Evolutionary conservation across 2,113 vertebrate species (phyloP), one percentile per base, ranked within the genome.

Genomic region (Takifugu bimaculatus): DNA sequence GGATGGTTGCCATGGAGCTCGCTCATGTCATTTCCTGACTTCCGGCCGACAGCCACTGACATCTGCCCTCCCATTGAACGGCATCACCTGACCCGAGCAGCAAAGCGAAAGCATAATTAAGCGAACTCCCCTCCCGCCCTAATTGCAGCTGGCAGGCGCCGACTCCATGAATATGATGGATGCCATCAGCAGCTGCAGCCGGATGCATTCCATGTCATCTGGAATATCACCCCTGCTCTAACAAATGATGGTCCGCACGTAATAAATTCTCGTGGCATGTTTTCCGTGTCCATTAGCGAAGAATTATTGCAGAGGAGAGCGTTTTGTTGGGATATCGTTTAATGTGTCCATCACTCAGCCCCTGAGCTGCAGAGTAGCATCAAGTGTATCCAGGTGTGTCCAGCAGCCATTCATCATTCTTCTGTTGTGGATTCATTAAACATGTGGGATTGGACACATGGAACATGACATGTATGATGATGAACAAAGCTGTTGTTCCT

Each of bases 271-370:
- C 45, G 28, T 55, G 72, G 74, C 82, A 75, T 29, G 50, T 76
- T 85, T 84, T 88, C 82, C 74, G 68, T 82, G 86, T 81, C 81
- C 85, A 90, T 90, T 87, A 89, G 58, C 54, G 62, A 76, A 73
- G 80, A 87, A 88, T 88, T 82, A 84, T 79, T 68, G 78, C 74
- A 63, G 62, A 74, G 80, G 72, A 73, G 72, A 75, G 59, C 60
- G 73, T 85, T 76, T 81, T 63, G 70, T 77, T 80, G 63, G 2
- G 45, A n/a, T 49, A 25, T 5, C 9, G 47, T 42, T 53, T 57
- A 52, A 32, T 32, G 29, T 56, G 49, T 26, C 29, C 35, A n/a
- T 82, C 75, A 55, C 67, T 77, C 71, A 63, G 56, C 39, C 53
- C 54, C 54, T 25, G 56, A 70, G 68, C 61, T 64, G 29, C 4